Evolutionary conservation across 1,140 invertebrate genomes (phyloP).

Genomic region (Drosophila novamexicana): DNA sequence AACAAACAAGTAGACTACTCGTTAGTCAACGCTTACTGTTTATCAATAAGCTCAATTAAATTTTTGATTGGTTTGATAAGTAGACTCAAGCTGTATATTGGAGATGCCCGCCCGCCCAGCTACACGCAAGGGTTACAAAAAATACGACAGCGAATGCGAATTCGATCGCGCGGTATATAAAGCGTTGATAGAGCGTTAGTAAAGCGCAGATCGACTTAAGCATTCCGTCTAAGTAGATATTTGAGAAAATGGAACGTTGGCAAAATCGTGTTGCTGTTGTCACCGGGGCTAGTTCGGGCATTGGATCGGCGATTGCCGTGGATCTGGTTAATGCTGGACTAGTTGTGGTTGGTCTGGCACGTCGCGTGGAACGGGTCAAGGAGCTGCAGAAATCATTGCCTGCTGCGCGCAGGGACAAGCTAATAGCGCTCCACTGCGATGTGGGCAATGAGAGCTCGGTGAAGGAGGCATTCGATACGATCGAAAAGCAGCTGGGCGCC

Average conservation of each 20-base stretch:
- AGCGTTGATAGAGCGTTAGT: background rate
- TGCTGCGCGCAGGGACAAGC: constrained; percentile 65
- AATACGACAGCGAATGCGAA: background rate
- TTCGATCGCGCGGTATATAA: constrained; percentile 46
- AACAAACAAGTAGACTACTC: background rate
- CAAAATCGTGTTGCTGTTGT: constrained; percentile 88
- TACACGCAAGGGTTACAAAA: constrained; percentile 1
- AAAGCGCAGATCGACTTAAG: background rate
- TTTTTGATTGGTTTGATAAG: constrained; percentile 19
- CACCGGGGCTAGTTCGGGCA: constrained; percentile 90
- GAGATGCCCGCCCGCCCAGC: background rate
- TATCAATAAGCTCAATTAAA: constrained; percentile 17
- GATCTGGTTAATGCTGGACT: constrained; percentile 87
- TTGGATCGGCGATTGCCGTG: constrained; percentile 87
- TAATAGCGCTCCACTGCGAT: constrained; percentile 87
- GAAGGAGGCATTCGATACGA: constrained; percentile 87
- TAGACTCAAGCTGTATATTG: background rate
- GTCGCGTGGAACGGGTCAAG: constrained; percentile 87
- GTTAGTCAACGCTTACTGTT: constrained; percentile 2
- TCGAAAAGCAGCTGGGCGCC: constrained; percentile 87
- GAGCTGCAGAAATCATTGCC: constrained; percentile 71
- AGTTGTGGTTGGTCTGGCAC: constrained; percentile 89
- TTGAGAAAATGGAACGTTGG: constrained; percentile 88
- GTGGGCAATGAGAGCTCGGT: constrained; percentile 88
- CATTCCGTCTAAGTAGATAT: background rate